phyloP scores from a whole-genome alignment of 2,113 vertebrate species.

The Erythrolamprus reginae region DNA sequence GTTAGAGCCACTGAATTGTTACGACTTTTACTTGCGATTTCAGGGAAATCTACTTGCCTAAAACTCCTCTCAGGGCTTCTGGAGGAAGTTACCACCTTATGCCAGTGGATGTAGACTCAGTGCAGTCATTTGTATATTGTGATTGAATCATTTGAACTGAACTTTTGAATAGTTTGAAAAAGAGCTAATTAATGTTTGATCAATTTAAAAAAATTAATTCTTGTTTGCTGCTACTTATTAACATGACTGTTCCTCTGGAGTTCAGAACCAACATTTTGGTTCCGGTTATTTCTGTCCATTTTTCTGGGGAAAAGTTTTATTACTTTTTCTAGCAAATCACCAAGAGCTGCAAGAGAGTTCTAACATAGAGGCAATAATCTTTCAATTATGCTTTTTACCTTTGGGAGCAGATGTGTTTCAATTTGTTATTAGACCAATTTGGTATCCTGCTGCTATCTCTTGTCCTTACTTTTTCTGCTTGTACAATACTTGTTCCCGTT shows the following conservation, averaged over 20 bases:
- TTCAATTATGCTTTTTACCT: not conserved
- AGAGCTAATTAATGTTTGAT: not conserved
- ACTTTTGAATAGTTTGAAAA: not conserved
- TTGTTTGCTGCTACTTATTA: not conserved
- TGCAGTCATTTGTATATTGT: not conserved
- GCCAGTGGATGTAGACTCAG: not conserved
- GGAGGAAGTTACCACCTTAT: not conserved
- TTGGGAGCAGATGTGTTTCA: not conserved
- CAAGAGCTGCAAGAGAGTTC: not conserved
- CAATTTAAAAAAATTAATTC: not conserved
- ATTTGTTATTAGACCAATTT: not conserved
- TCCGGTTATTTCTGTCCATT: not conserved
- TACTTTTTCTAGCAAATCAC: not conserved
- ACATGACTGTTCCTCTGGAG: not conserved
- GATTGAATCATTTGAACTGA: not conserved
- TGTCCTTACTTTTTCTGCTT: not conserved
- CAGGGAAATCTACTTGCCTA: not conserved
- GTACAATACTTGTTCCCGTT: not conserved
- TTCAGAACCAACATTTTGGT: not conserved
- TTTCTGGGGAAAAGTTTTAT: not conserved
- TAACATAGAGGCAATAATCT: not conserved
- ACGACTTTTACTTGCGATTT: not conserved
- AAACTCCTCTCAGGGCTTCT: not conserved
- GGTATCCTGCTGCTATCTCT: not conserved
- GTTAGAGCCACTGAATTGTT: not conserved